A percentile compares a stretch with the other conserved stretches of the same genome.
Evolutionary conservation across 2,797 vertebrate species (phyloP).

Genomic region (Acestrorhynchus altus): DNA sequence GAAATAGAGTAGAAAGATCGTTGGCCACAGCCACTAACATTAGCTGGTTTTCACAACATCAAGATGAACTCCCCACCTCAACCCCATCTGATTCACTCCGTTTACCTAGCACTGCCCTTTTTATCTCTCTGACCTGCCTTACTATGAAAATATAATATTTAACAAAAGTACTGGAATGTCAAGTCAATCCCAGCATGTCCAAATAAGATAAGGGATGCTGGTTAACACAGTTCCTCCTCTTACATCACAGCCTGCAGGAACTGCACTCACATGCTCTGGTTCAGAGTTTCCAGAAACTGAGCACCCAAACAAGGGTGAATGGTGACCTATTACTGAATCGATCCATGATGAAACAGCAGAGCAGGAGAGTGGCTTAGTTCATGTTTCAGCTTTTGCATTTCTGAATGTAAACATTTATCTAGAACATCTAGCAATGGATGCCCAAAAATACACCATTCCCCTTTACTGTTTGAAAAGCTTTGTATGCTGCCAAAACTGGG

Average conservation of each 20-base stretch:
- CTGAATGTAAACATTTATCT: too few species aligned
- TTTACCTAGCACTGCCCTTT: constrained; percentile 57
- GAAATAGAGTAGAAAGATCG: constrained; percentile 7
- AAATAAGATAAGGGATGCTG: constrained; percentile 71
- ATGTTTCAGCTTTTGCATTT: background rate
- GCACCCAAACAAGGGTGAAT: constrained; percentile 30
- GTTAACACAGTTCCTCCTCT: constrained; percentile 52
- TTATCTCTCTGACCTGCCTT: constrained; percentile 59
- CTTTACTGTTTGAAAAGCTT: too few species aligned
- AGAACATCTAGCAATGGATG: background rate
- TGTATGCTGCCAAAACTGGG: too few species aligned
- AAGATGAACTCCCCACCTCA: background rate
- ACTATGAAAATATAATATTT: constrained; percentile 73
- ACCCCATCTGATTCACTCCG: constrained; percentile 9
- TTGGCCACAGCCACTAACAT: constrained; percentile 24
- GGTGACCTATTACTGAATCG: constrained; percentile 40
- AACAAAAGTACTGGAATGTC: constrained; percentile 69
- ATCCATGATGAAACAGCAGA: constrained; percentile 35
- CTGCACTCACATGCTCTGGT: constrained; percentile 5
- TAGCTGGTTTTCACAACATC: constrained; percentile 23
- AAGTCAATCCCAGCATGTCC: constrained; percentile 70
- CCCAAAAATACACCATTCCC: background rate
- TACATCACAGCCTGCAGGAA: constrained; percentile 46
- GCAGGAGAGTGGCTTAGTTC: background rate
- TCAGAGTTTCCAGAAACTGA: constrained; percentile 43